Evolutionary conservation across 1,140 invertebrate genomes (phyloP), one percentile per base, ranked within the genome.

Genomic region (Pseudomyrmex sp.): DNA sequence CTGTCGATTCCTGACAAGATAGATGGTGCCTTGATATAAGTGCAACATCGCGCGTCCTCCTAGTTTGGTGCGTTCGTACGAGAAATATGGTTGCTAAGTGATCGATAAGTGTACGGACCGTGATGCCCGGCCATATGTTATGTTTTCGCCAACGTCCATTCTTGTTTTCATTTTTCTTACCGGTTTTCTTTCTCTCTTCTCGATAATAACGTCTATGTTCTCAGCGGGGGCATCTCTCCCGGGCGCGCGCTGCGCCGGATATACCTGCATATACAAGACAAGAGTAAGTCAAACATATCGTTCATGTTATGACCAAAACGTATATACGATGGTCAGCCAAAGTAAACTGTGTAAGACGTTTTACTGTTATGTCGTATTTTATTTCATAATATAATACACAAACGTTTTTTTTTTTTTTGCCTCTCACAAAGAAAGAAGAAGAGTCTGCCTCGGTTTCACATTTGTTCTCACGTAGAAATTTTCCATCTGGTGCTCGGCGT

Each of bases 71-170:
- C 83, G 58, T 35, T 50, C 69, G 69, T 23, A 44, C 61, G 79
- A 80, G 82, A 90, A 86, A 90, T 85, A 84, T 86, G 79, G 76
- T 69, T 74, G 68, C 75, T 88, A 90, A 91, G 85, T 92, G 91
- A 92, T 92, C 88, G 90, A 92, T 92, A 90, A 91, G 90, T 85
- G 77, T 85, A 76, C 82, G 82, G 83, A 68, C 84, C 69, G 77
- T 85, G 85, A 84, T 85, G 83, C 77, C 70, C 89, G 74, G 84
- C 88, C 88, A 87, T 91, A 91, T 84, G 82, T 89, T 89, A 85
- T 80, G 68, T 77, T 82, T 82, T 62, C 76, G 48, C 63, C 63
- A 79, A 80, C 74, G 68, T 76, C 10, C 44, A 23, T 59, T 72
- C 82, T 88, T 72, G 70, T 84, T 87, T 87, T 70, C 74, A 58